Base-by-base conservation (phyloP, 92 coral and sea anemone species). In the Montipora capitata region DNA sequence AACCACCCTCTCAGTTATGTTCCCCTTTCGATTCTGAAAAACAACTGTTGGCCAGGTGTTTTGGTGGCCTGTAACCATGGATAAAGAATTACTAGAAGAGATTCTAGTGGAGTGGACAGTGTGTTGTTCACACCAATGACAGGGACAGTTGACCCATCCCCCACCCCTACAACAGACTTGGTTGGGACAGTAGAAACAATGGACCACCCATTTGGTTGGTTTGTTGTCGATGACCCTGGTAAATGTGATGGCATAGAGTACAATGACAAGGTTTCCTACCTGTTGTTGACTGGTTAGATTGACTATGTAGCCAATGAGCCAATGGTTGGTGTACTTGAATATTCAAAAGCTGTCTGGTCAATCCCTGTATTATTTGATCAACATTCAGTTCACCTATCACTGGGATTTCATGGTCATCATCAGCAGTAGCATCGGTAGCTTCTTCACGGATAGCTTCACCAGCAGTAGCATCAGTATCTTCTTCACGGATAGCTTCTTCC, bases 321-420 rank as follows among this genome's bases (percentile, higher is more conserved):
- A 41, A 7, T 7, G 78, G 59, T n/a, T n/a, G 59, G 35, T 74
- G 57, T 4, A 74, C 59, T n/a, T 42, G 58, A n/a, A 41, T 42
- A 15, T 49, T 38, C 10, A 75, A 44, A 3, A 75, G 12, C 10
- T 43, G 35, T 35, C 70, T 39, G 4, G 82, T 58, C 68, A 58
- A 59, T 40, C 38, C 56, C 51, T 57, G 71, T 8, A 77, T 77
- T 6, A 77, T 35, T n/a, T 77, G 68, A 40, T 77, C 82, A 0
- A 43, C 54, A 77, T 58, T 77, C 1, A 77, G 38, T 39, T 77
- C 70, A 35, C 70, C 69, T 20, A 41, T n/a, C 11, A 8, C 67
- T 57, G 82, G 82, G n/a, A 76, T 40, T 10, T 48, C 72, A 39
- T 85, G 74, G 41, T 63, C 43, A 63, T 76, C 84, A 85, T 85